Evolutionary conservation across 2,888 invertebrate species (phyloP), one percentile per base, ranked within the genome.

Genomic region (Acrobasis suavella): DNA sequence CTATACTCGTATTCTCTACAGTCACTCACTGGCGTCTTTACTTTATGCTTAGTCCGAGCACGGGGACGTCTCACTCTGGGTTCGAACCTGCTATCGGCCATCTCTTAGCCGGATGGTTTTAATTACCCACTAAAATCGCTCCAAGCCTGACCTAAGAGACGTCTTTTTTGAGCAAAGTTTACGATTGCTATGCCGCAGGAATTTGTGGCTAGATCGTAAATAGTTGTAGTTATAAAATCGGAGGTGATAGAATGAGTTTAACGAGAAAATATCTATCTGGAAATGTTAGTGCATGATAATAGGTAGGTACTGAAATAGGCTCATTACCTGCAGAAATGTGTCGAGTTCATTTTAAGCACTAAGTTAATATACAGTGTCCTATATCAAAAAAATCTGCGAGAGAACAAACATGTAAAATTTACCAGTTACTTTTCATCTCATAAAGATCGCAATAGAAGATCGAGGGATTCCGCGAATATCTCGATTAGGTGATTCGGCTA

Each of bases 21-120:
- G 14, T 1, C n/a, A 12, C 6, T 14, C 10, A 7, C 6, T 46
- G 42, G 42, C 42, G 56, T 42, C 56, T 56, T 56, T 14, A 42
- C 14, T 56, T 56, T 39, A 8, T 17, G 14, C 39, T 17, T n/a
- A 10, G 15, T 38, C 52, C 14, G 22, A 38, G 39, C 38, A 16
- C 87, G 74, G 85, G 79, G 80, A 88, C 76, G 82, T 77, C 85
- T 87, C 83, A 87, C 84, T 87, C 83, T 78, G 82, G 78, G 80
- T 74, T 74, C 80, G 77, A 81, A 80, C 76, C 70, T 71, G 65
- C 76, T 89, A 90, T 90, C 89, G 85, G 50, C 66, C 72, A 90
- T 89, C 89, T 87, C 72, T 70, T 68, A 63, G 72, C 67, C 70
- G 72, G 71, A 72, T 71, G 70, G 73, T 76, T 75, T 67, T 69